Conservation (phyloP, 2,888 invertebrate species). For the Phaedon cochleariae region DNA sequence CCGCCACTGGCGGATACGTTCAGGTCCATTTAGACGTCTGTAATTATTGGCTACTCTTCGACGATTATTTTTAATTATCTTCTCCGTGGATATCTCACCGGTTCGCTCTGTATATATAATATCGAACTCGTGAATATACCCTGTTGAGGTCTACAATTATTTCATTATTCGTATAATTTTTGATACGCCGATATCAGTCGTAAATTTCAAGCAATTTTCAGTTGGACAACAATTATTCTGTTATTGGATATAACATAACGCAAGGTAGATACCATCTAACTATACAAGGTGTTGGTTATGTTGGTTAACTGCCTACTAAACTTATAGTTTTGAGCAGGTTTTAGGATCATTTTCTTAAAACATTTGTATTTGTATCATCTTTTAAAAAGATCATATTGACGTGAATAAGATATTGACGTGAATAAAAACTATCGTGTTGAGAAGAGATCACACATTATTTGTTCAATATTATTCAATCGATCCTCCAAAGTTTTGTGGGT, state of each 20-base stretch:
- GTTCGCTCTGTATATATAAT: neutral
- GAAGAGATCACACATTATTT: no score
- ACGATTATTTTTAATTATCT: constrained; percentile 14
- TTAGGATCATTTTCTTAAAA: no score
- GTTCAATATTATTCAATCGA: no score
- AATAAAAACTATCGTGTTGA: no score
- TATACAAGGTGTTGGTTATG: neutral
- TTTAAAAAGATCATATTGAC: no score
- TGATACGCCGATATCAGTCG: neutral
- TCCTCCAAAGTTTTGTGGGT: no score
- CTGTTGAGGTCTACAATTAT: neutral
- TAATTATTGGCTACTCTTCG: constrained; percentile 20
- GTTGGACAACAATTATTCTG: neutral
- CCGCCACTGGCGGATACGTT: neutral
- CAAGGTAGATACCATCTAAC: neutral
- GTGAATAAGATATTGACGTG: no score
- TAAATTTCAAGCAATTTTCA: neutral
- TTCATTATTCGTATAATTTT: neutral
- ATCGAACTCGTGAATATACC: neutral
- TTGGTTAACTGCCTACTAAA: no score
- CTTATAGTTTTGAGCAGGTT: no score
- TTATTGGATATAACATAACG: neutral
- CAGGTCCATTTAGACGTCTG: neutral
- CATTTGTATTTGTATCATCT: no score
- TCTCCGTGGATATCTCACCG: constrained; percentile 14